Conservation (phyloP, 1,140 invertebrate genomes). For the Thrips palmi region DNA sequence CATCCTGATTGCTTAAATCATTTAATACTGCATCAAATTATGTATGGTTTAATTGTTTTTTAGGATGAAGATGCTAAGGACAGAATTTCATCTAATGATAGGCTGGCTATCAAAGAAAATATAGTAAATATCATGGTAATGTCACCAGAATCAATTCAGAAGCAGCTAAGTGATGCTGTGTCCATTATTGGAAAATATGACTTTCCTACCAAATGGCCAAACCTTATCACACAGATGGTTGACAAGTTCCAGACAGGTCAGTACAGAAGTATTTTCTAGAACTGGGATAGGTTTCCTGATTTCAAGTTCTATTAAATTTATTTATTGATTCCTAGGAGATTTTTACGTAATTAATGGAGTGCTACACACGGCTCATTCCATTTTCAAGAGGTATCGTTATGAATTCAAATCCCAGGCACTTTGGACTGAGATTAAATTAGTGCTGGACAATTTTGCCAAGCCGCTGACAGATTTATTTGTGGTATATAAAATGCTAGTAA, state of each 20-base stretch:
- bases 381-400: conserved; percentile 89
- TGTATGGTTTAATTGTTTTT: conserved; percentile 12
- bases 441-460: conserved; percentile 80
- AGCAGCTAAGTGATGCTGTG: conserved; percentile 89
- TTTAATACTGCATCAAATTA: conserved; percentile 2
- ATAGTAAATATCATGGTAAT: conserved; percentile 88
- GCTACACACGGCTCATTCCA: conserved; percentile 81
- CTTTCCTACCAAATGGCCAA: conserved; percentile 89
- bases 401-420: conserved; percentile 89
- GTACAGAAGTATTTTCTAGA: conserved; percentile 2
- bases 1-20: conserved; percentile 9
- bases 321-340: conserved; percentile 39
- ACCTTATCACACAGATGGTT: conserved; percentile 79
- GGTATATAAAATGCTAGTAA: conserved; percentile 30
- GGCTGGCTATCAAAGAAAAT: conserved; percentile 58
- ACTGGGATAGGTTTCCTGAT: background rate
- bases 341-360: conserved; percentile 93
- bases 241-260: conserved; percentile 62
- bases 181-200: conserved; percentile 87
- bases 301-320: background rate
- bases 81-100: conserved; percentile 62
- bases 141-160: conserved; percentile 74
- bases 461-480: conserved; percentile 82
- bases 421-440: conserved; percentile 95
- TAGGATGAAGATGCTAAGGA: conserved; percentile 62